Evolutionary conservation across 2,888 invertebrate genomes (phyloP), one percentile per base, ranked within the genome.

Genomic region (Aleiodes testaceus): DNA sequence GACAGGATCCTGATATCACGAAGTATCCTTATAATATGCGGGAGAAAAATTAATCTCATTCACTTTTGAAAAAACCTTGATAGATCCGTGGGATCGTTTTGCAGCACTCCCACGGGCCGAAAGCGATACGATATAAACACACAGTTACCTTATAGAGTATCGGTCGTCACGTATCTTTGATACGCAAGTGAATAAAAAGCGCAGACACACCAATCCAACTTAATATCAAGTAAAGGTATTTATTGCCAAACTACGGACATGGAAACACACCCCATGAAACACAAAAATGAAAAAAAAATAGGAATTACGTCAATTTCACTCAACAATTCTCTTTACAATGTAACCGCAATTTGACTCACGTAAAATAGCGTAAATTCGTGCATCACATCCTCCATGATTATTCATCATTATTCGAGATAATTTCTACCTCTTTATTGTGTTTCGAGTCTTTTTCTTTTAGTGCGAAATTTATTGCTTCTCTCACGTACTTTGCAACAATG

Each of bases 21-120:
- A 36, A 59, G 16, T 59, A 42, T 42, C 16, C 12, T 14, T 42
- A 20, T 18, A 26, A 65, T 45, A 49, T 12, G 22, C 9, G 9
- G 3, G 12, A 30, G 59, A 55, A 67, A 53, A 68, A 47, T 18
- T 61, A 47, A 55, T 59, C 59, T 59, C 36, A 59, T 59, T 36
- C 36, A 42, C 36, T 59, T 59, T 45, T 70, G 77, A 74, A 77
- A 26, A 81, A 84, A 79, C 83, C 84, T 82, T 82, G 84, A 82
- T 84, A 81, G 76, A 77, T 78, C 81, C 84, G 84, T 84, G 83
- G 80, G 83, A 83, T 81, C 79, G 83, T 82, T 80, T 79, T 77
- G 71, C 76, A 53, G 73, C 77, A 81, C 82, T 82, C 83, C 83
- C 83, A 81, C 83, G 83, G 84, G 80, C 79, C 79, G 79, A 78